Percentiles rank a stretch among this genome's conserved stretches.
Conservation (phyloP, 2,797 vertebrate species). For the Pangasius mekongensis region DNA sequence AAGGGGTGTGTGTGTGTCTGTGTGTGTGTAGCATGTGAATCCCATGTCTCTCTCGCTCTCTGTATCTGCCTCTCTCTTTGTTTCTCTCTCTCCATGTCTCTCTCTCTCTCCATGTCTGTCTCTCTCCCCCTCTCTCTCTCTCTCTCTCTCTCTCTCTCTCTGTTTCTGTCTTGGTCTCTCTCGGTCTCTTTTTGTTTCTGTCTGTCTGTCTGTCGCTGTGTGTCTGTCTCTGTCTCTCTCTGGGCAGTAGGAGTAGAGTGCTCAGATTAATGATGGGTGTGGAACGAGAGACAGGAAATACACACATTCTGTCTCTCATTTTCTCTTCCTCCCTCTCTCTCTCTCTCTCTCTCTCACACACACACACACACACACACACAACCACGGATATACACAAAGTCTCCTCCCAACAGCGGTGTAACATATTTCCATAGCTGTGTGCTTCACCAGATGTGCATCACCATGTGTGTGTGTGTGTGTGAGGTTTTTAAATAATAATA, state of each 20-base stretch:
- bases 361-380: constrained; percentile 41
- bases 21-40: constrained; percentile 11
- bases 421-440: constrained; percentile 72
- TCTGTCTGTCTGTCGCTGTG: neutral
- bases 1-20: constrained; percentile 28
- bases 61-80: neutral
- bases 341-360: neutral
- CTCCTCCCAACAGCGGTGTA: constrained; percentile 62
- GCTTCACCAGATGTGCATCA: constrained; percentile 71
- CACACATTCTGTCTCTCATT: constrained; percentile 18
- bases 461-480: constrained; percentile 33
- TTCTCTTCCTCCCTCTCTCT: neutral
- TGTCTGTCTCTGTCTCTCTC: neutral
- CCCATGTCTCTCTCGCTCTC: neutral
- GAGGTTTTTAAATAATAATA: neutral
- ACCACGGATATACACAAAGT: constrained; percentile 35
- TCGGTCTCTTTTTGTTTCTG: neutral
- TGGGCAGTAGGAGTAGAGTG: constrained; percentile 53
- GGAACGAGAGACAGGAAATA: constrained; percentile 53
- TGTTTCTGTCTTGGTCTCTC: neutral
- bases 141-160: neutral
- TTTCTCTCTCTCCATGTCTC: neutral
- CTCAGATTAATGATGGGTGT: constrained; percentile 63
- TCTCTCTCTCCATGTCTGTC: neutral
- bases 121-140: neutral